Percentiles rank a stretch among this genome's conserved stretches.
Conservation (phyloP, 2,888 invertebrate species). For the Rhodophaea formosa region DNA sequence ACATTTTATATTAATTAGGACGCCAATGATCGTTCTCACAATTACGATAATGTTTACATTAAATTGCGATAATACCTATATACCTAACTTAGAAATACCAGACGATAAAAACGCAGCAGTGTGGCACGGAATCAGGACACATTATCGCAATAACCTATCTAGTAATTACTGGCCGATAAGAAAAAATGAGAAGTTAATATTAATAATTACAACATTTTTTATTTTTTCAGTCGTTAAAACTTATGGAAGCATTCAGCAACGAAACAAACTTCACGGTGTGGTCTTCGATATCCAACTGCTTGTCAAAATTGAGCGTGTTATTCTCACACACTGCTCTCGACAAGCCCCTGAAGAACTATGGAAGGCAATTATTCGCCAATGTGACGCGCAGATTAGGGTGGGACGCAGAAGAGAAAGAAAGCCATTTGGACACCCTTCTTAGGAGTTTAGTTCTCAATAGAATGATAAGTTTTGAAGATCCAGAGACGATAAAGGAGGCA, state of each 20-base stretch:
- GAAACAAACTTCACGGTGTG: conserved; percentile 97
- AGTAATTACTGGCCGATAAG: too few species aligned
- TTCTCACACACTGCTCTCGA: conserved; percentile 90
- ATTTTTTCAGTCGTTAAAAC: conserved; percentile 81
- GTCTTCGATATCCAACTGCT: conserved; percentile 90
- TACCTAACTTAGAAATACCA: too few species aligned
- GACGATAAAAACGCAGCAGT: too few species aligned
- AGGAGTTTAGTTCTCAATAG: conserved; percentile 91
- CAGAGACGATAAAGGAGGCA: conserved; percentile 89
- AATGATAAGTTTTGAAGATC: conserved; percentile 90
- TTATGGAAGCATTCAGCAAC: conserved; percentile 91
- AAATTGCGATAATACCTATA: too few species aligned
- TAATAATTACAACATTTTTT: background rate
- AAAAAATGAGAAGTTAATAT: too few species aligned
- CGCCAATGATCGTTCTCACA: too few species aligned
- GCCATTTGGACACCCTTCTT: conserved; percentile 92
- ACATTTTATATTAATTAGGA: too few species aligned
- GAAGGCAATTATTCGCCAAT: conserved; percentile 86
- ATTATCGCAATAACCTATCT: too few species aligned
- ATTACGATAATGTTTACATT: too few species aligned
- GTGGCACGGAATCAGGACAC: too few species aligned
- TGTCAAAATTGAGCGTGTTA: conserved; percentile 88
- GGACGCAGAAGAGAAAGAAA: conserved; percentile 90
- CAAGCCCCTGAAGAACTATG: conserved; percentile 87
- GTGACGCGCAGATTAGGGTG: conserved; percentile 90